A percentile compares a stretch with the other conserved stretches of the same genome.
Conservation (phyloP, 2,113 vertebrate genomes). For the Microtus pennsylvanicus region DNA sequence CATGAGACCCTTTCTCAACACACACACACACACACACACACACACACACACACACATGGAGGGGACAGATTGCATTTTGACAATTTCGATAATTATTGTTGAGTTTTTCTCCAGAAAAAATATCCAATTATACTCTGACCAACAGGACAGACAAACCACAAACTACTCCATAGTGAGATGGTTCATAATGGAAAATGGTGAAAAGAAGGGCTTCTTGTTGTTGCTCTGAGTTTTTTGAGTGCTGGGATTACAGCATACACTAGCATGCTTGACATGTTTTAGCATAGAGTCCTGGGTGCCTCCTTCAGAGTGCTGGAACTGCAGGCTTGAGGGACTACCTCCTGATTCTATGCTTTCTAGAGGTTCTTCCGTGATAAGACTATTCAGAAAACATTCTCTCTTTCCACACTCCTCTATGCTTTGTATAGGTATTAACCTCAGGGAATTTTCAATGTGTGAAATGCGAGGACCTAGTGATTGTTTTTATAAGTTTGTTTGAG, state of each 20-base stretch:
- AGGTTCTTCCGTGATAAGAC: neutral
- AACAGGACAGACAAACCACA: neutral
- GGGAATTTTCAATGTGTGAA: neutral
- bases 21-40: neutral
- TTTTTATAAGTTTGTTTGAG: constrained; percentile 3
- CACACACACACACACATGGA: neutral
- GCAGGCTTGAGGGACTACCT: neutral
- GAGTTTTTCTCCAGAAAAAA: constrained; percentile 8
- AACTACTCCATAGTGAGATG: neutral
- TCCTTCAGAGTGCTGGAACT: neutral
- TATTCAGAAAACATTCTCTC: neutral
- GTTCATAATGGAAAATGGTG: neutral
- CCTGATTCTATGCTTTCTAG: constrained; percentile 11
- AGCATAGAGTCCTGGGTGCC: neutral
- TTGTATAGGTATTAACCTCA: constrained; percentile 7
- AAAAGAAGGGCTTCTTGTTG: neutral
- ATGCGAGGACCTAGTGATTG: neutral
- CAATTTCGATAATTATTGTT: constrained; percentile 55
- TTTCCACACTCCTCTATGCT: neutral
- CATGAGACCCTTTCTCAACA: neutral
- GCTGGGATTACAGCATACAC: neutral
- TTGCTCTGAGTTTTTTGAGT: neutral
- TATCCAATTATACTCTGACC: neutral
- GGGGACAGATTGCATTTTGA: neutral
- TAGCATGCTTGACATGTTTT: neutral